These are phyloP conservation scores for Tinea pellionella DNA, from an alignment of 2,888 invertebrate species.

Conservation along the genomic window DNA sequence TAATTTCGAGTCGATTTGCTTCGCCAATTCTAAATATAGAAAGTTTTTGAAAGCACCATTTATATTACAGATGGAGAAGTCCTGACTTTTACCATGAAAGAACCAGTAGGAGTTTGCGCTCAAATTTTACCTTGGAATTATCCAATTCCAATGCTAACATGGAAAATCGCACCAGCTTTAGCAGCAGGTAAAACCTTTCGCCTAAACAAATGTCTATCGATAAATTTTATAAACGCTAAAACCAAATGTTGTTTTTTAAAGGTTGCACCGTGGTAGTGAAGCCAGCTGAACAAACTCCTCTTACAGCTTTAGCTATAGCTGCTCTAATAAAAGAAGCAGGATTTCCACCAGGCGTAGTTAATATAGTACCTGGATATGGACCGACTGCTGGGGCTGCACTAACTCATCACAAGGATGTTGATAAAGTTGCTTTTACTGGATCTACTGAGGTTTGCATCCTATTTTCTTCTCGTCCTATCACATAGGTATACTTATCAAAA, in stretches of 20 bases:
- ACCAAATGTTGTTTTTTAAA: slow-evolving; percentile 20
- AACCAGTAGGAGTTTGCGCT: slow-evolving; percentile 88
- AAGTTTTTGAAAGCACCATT: too few relatives aligned
- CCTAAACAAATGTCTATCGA: too few relatives aligned
- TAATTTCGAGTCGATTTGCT: too few relatives aligned
- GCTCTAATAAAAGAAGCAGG: slow-evolving; percentile 89
- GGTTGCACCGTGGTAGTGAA: slow-evolving; percentile 88
- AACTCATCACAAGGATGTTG: slow-evolving; percentile 77
- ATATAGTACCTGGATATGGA: slow-evolving; percentile 89
- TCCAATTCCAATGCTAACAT: slow-evolving; percentile 90
- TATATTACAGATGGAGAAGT: slow-evolving; percentile 75
- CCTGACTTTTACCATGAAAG: slow-evolving; percentile 84
- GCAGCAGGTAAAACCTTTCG: slow-evolving; percentile 59
- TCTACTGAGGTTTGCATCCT: slow-evolving; percentile 52
- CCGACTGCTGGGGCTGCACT: slow-evolving; percentile 80
- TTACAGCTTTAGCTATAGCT: slow-evolving; percentile 89
- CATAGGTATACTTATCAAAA: too few relatives aligned
- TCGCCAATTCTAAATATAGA: too few relatives aligned
- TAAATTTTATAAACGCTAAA: too few relatives aligned
- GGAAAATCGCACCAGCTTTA: slow-evolving; percentile 89
- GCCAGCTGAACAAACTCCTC: slow-evolving; percentile 93
- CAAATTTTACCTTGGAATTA: slow-evolving; percentile 96
- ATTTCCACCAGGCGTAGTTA: slow-evolving; percentile 90
- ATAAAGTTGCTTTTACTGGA: slow-evolving; percentile 85
- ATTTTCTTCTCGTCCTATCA: slow-evolving; percentile 58